Conservation (phyloP, 2,113 vertebrate genomes). For the Hydrolagus affinis region DNA sequence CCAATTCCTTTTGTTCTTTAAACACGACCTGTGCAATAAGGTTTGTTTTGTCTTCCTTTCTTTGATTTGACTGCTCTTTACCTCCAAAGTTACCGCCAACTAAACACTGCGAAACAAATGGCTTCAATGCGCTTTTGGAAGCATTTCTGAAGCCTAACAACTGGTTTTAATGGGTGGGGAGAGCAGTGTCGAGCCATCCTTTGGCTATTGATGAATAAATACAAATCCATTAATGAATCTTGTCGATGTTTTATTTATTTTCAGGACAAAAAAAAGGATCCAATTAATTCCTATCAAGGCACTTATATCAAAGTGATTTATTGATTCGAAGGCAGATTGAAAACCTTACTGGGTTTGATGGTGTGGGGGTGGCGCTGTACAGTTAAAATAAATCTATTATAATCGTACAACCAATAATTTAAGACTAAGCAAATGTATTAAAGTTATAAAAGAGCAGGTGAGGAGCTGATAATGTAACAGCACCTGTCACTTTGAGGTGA, state of each 20-base stretch:
- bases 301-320: neutral
- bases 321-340: neutral
- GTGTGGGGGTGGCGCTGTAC: no score
- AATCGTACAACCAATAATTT: conserved; percentile 15
- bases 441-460: conserved; percentile 26
- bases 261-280: neutral
- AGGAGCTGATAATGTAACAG: neutral
- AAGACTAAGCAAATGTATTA: conserved; percentile 21
- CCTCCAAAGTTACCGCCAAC: no score
- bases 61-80: no score
- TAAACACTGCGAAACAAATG: no score
- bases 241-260: neutral
- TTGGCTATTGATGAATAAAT: no score
- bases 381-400: neutral
- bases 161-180: neutral
- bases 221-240: neutral
- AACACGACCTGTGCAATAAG: neutral
- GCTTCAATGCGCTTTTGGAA: neutral
- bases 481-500: conserved; percentile 3
- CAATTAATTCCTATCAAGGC: no score
- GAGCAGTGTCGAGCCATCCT: neutral
- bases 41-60: no score
- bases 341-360: neutral
- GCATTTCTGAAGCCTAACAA: neutral
- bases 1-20: neutral